phyloP scores from a whole-genome alignment of 2,113 vertebrate genomes.

The Micronycteris hirsuta region DNA sequence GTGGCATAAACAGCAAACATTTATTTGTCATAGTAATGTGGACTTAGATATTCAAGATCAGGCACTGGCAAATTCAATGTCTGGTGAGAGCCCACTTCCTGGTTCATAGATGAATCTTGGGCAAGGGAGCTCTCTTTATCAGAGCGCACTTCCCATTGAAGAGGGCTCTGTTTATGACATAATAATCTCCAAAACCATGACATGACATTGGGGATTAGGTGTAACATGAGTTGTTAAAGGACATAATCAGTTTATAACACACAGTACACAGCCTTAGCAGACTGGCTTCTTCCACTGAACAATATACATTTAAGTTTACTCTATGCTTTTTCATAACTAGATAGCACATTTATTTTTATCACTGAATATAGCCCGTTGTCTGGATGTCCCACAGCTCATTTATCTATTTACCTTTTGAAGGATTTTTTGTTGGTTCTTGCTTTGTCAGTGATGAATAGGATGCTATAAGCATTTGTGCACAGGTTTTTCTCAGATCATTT shows the following conservation, averaged over 20 bases:
- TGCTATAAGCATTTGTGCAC: not conserved
- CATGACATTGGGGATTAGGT: not conserved
- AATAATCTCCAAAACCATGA: not conserved
- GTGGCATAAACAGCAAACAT: not conserved
- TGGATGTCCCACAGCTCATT: not conserved
- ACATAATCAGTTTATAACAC: not conserved
- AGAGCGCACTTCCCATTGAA: not conserved
- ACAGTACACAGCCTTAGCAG: not conserved
- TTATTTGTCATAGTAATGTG: not conserved
- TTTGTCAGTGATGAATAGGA: not conserved
- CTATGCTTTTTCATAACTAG: not conserved
- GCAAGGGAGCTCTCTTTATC: too few relatives aligned
- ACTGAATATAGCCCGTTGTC: not conserved
- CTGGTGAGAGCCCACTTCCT: not conserved
- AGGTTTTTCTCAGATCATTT: not conserved
- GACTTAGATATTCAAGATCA: not conserved
- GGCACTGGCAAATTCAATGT: not conserved
- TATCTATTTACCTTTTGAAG: not conserved
- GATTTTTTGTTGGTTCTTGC: not conserved
- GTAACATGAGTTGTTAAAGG: not conserved
- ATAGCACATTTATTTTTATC: not conserved
- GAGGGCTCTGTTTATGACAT: not conserved
- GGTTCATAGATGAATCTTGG: not conserved
- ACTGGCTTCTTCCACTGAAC: not conserved
- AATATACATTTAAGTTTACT: not conserved